Percentiles rank a stretch among this genome's conserved stretches.
phyloP scores from a whole-genome alignment of 1,140 invertebrate genomes.

The Pachyrhynchus sulphureomaculatus region DNA sequence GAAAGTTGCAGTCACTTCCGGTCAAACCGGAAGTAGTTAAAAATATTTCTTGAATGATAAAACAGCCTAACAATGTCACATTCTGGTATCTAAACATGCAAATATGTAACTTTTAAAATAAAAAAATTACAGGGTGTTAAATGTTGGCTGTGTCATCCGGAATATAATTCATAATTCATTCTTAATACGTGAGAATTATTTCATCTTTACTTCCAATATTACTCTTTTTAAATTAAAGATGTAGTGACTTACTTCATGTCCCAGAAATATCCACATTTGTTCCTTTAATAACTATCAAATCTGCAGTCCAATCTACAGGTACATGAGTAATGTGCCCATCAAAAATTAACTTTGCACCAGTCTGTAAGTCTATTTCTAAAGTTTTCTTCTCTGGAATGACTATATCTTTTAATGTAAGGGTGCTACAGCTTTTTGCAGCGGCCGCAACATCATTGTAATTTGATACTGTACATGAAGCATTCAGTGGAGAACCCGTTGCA shows the following conservation, averaged over 20 bases:
- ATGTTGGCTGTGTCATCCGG: too few species aligned
- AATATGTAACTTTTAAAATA: too few species aligned
- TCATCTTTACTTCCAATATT: neutral
- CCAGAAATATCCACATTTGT: constrained; percentile 7
- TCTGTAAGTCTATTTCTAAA: constrained; percentile 2
- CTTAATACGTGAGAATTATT: neutral
- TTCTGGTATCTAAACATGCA: too few species aligned
- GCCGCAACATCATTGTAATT: constrained; percentile 3
- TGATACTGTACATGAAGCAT: constrained; percentile 2
- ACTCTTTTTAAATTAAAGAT: too few species aligned
- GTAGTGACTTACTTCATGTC: constrained; percentile 17
- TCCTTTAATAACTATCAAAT: constrained; percentile 8
- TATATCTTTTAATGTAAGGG: constrained; percentile 6
- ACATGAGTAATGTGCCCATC: constrained; percentile 16
- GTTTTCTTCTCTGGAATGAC: constrained; percentile 10
- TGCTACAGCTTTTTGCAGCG: constrained; percentile 1
- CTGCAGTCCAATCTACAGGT: constrained; percentile 14
- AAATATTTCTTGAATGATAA: too few species aligned
- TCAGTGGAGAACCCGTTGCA: too few species aligned
- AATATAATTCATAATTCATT: too few species aligned
- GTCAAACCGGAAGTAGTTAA: too few species aligned
- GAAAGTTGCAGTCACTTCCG: too few species aligned
- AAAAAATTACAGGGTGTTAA: too few species aligned
- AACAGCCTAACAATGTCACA: too few species aligned
- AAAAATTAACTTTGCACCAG: constrained; percentile 12